Percentiles rank a stretch among this genome's conserved stretches.
These are phyloP conservation scores for Sigmodon hispidus DNA, from an alignment of 2,113 vertebrate genomes.

Conservation along the genomic window DNA sequence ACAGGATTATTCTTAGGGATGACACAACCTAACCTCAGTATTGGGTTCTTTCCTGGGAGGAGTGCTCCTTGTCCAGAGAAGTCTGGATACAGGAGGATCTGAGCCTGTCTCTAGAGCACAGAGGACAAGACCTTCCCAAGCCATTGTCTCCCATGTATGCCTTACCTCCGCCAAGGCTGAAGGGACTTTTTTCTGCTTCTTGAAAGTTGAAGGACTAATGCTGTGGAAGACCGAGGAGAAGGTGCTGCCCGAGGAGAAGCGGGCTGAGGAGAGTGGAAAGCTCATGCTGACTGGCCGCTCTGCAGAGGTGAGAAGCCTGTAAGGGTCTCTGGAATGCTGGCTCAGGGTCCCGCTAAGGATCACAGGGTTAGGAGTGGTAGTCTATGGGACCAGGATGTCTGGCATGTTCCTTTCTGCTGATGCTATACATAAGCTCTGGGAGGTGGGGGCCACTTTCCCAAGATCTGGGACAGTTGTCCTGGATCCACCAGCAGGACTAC, in stretches of 20 bases:
- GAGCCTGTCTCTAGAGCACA: neutral
- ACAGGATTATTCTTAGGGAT: neutral
- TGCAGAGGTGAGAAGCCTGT: slow-evolving; percentile 68
- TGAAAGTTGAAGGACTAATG: slow-evolving; percentile 93
- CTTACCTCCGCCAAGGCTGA: slow-evolving; percentile 92
- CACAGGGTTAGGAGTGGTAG: neutral
- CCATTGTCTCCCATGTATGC: slow-evolving; percentile 30
- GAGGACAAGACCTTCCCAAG: neutral
- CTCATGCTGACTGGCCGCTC: slow-evolving; percentile 87
- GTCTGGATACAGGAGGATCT: neutral
- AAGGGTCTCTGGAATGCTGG: neutral
- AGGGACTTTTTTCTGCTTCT: slow-evolving; percentile 94
- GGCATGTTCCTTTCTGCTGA: neutral
- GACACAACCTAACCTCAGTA: neutral
- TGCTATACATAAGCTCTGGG: neutral
- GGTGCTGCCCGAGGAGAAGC: slow-evolving; percentile 89
- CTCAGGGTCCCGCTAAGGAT: neutral
- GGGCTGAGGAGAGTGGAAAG: slow-evolving; percentile 87
- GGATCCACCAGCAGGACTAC: neutral
- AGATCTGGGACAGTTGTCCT: neutral
- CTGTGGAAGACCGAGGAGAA: slow-evolving; percentile 95
- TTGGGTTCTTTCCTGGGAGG: neutral
- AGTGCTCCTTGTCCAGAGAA: neutral
- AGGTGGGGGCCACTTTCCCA: neutral
- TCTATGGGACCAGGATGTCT: neutral